These are phyloP conservation scores for Grammomys dolichurus DNA, from an alignment of 2,113 vertebrate species.

Conservation along the genomic window DNA sequence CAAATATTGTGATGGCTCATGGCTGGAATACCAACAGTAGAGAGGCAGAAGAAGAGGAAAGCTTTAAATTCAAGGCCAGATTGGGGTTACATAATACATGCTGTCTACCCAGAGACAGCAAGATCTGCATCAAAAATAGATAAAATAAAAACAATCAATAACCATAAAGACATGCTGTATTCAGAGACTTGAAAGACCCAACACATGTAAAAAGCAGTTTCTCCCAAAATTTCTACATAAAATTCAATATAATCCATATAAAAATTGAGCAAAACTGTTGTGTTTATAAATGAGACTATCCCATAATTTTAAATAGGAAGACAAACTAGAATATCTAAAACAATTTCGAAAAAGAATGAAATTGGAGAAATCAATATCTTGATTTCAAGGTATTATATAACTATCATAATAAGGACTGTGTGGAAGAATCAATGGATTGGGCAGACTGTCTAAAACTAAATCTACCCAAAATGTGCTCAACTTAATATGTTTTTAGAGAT, in stretches of 20 bases:
- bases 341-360: neutral
- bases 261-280: neutral
- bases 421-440: neutral
- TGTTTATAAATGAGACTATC: neutral
- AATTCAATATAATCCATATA: neutral
- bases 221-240: neutral
- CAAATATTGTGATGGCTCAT: neutral
- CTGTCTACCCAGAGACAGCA: neutral
- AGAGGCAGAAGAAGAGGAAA: neutral
- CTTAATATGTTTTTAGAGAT: neutral
- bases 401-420: neutral
- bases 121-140: neutral
- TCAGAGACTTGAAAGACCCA: neutral
- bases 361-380: neutral
- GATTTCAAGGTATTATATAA: neutral
- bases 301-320: neutral
- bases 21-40: neutral
- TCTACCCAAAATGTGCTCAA: neutral
- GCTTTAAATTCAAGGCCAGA: neutral
- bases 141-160: neutral
- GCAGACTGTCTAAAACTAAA: neutral
- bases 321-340: neutral
- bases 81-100: neutral
- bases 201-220: neutral
- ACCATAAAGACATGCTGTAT: neutral